Percentiles rank a stretch among this genome's conserved stretches.
Evolutionary conservation across 1,140 invertebrate genomes (phyloP).

Genomic region (Hylaeus anthracinus): DNA sequence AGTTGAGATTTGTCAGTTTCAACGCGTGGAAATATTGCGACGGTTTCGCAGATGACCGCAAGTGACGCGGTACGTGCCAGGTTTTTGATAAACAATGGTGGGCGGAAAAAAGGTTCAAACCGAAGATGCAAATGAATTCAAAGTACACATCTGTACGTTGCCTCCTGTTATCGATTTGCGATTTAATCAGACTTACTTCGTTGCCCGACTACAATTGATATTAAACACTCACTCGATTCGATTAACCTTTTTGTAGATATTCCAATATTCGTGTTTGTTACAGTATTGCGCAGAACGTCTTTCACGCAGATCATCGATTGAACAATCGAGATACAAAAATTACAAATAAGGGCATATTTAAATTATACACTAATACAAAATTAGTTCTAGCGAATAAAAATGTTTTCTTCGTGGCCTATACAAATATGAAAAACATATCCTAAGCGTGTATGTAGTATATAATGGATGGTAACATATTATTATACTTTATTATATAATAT

Average conservation of each 20-base stretch:
- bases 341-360: no score
- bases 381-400: no score
- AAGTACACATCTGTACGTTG: background rate
- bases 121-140: slow-evolving; percentile 46
- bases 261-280: background rate
- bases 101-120: slow-evolving; percentile 28
- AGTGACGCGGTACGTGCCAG: background rate
- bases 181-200: slow-evolving; percentile 22
- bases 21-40: background rate
- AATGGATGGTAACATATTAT: no score
- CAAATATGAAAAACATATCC: no score
- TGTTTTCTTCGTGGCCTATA: no score
- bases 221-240: slow-evolving; percentile 29
- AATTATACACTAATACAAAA: no score
- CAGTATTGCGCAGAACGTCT: no score
- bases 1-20: slow-evolving; percentile 18
- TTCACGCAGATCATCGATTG: no score
- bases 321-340: no score
- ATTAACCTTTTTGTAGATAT: slow-evolving; percentile 12
- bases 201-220: slow-evolving; percentile 28
- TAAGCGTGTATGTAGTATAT: no score
- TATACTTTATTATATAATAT: no score
- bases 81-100: slow-evolving; percentile 1
- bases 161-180: slow-evolving; percentile 29
- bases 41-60: slow-evolving; percentile 13